Evolutionary conservation across 2,888 invertebrate genomes (phyloP).

Genomic region (Nomada hirtipes): DNA sequence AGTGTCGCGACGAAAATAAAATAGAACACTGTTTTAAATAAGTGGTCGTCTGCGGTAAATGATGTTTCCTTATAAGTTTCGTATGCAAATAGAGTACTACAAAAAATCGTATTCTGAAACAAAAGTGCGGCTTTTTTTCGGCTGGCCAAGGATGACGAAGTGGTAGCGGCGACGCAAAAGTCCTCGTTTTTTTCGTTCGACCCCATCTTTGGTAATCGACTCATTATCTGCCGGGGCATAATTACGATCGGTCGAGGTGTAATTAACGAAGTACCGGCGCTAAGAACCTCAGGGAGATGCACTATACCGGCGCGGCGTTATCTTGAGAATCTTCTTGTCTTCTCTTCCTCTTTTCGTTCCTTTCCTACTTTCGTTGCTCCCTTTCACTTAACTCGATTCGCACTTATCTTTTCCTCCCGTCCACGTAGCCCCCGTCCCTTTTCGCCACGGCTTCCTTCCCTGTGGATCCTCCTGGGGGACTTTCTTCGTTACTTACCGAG

Average conservation of each 20-base stretch:
- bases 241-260: conserved; percentile 75
- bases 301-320: conserved; percentile 55
- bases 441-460: conserved; percentile 45
- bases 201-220: conserved; percentile 73
- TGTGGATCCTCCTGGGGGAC: conserved; percentile 43
- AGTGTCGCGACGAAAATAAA: not conserved
- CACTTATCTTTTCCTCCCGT: conserved; percentile 30
- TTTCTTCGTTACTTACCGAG: conserved; percentile 66
- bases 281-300: conserved; percentile 56
- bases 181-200: conserved; percentile 36
- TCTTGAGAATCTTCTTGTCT: conserved; percentile 66
- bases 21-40: not conserved
- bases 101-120: conserved; percentile 31
- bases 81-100: conserved; percentile 29
- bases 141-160: conserved; percentile 58
- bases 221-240: conserved; percentile 75
- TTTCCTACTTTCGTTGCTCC: conserved; percentile 53
- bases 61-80: conserved; percentile 16
- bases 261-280: conserved; percentile 75
- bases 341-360: conserved; percentile 46
- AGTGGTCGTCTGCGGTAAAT: conserved; percentile 1
- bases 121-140: conserved; percentile 14
- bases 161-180: conserved; percentile 56
- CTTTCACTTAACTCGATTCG: conserved; percentile 60
- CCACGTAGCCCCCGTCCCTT: conserved; percentile 35